phyloP scores from a whole-genome alignment of 2,797 vertebrate genomes.

The Vireo griseus region DNA sequence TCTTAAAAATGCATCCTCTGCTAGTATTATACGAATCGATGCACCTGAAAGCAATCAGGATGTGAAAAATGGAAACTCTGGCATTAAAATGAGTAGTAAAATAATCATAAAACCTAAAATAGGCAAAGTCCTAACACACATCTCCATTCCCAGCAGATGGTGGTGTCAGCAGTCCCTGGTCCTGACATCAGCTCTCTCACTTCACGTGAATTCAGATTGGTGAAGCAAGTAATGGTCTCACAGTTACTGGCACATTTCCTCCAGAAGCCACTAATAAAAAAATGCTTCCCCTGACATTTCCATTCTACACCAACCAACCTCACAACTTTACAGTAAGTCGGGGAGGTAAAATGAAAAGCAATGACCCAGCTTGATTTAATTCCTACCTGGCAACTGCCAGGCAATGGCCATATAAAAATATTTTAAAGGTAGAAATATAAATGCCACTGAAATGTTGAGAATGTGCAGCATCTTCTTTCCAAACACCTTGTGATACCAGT shows the following conservation, averaged over 20 bases:
- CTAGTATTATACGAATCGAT: background rate
- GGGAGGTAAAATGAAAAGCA: background rate
- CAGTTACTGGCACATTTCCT: background rate
- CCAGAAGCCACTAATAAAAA: background rate
- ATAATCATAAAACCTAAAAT: background rate
- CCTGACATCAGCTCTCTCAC: background rate
- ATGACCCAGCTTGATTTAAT: background rate
- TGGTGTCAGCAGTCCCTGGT: background rate
- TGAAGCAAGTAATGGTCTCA: background rate
- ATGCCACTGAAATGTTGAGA: background rate
- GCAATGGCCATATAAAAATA: background rate
- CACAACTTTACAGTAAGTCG: background rate
- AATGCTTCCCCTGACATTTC: background rate
- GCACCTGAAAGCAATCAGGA: background rate
- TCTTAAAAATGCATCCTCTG: background rate
- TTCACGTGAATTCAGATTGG: background rate
- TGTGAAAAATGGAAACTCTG: background rate
- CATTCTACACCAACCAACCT: background rate
- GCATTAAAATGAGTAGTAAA: background rate
- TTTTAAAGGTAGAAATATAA: background rate
- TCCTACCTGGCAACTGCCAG: background rate
- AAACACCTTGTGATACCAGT: background rate
- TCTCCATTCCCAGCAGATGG: constrained; percentile 20
- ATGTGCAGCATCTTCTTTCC: background rate
- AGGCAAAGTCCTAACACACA: background rate